Evolutionary conservation across 2,888 invertebrate genomes (phyloP), one percentile per base, ranked within the genome.

Genomic region (Sialis fuliginosa): DNA sequence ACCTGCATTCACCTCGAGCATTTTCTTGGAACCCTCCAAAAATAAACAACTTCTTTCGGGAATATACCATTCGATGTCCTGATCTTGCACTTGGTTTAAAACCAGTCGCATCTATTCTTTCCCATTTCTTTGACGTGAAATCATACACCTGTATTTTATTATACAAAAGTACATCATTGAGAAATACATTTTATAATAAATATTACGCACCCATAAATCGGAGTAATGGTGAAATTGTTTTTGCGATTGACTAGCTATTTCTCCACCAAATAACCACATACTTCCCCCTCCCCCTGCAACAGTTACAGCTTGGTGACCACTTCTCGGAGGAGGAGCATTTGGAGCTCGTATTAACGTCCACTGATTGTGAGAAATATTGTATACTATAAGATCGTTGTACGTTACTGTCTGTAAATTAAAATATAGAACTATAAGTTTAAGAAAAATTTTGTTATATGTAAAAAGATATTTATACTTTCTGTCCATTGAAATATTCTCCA

Each of bases 21-120:
- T 89, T 92, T 65, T 95, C 93, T 58, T 85, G 79, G 64, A 91
- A 95, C 1, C 95, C 95, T 1, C 93, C 93, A 69, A 93, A 93
- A 5, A 93, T 69, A 51, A 89, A 67, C 1, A 95, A 63, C 55
- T 79, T 79, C 53, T 86, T 87, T 53, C 87, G 88, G 1, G 77
- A 61, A 1, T 75, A 71, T 2, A 79, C 77, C 92, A 95, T 95
- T 49, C 93, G 72, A 63, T 95, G 93, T 0, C 95, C 82, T 66
- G 85, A 86, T 49, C 88, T 67, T 0, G 90, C 74, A n/a, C 82
- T 81, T 0, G 93, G 95, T 0, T 85, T 89, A 22, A 22, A 22
- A 54, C 79, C 77, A 2, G 76, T 62, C 12, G 77, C 70, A 48
- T 72, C 72, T 56, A 85, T 71, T 70, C 91, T 90, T 56, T 90